Percentiles rank a stretch among this genome's conserved stretches.
These are phyloP conservation scores for Gandaritis pyraliata DNA, from an alignment of 2,888 invertebrate genomes.

Conservation along the genomic window DNA sequence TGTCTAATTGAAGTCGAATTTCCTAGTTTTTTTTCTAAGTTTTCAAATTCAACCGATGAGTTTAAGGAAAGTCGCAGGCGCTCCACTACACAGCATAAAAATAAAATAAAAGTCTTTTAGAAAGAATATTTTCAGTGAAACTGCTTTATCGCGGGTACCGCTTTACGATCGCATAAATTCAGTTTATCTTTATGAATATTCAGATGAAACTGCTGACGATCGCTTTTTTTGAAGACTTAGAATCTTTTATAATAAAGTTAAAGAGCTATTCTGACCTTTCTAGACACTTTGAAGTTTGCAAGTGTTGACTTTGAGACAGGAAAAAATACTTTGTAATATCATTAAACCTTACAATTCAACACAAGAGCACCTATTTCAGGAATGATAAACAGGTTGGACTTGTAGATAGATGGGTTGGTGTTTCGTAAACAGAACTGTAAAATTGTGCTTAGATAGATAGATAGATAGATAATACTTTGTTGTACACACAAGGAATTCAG, in stretches of 20 bases:
- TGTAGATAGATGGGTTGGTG: too few relatives aligned
- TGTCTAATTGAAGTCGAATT: too few relatives aligned
- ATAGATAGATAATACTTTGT: too few relatives aligned
- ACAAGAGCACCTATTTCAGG: too few relatives aligned
- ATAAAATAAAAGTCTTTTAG: conserved; percentile 45
- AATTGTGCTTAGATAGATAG: too few relatives aligned
- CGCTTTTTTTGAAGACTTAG: conserved; percentile 35
- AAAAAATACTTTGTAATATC: too few relatives aligned
- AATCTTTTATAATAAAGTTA: conserved; percentile 22
- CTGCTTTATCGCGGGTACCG: conserved; percentile 62
- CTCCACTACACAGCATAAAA: conserved; percentile 3
- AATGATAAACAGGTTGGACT: too few relatives aligned
- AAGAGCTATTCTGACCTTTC: conserved; percentile 3
- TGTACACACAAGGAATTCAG: too few relatives aligned
- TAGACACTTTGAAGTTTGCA: background rate
- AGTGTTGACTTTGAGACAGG: background rate
- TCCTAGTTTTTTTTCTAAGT: too few relatives aligned
- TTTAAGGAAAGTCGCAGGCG: background rate
- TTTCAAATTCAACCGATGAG: too few relatives aligned
- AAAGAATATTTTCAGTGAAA: conserved; percentile 49
- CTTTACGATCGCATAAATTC: conserved; percentile 75
- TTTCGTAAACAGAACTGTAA: too few relatives aligned
- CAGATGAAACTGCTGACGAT: conserved; percentile 54
- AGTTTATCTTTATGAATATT: conserved; percentile 79
- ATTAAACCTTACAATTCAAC: too few relatives aligned